These are phyloP conservation scores for Avahi laniger DNA, from an alignment of 2,797 vertebrate species.

Conservation along the genomic window DNA sequence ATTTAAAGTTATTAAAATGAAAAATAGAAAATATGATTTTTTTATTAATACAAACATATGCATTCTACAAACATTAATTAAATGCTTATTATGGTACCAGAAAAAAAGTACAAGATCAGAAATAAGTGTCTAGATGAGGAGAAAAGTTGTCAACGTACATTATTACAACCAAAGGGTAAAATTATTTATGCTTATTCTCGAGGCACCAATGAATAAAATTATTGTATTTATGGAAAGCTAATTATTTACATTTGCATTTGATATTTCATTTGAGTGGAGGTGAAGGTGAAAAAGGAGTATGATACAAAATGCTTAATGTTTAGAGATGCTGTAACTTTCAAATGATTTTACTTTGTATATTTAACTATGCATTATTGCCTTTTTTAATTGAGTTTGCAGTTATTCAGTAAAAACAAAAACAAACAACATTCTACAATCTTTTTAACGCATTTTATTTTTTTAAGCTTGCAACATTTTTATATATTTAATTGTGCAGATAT, in stretches of 20 bases:
- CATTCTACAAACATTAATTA: constrained; percentile 6
- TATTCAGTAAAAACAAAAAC: not conserved
- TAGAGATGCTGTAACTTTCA: not conserved
- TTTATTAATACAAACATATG: constrained; percentile 25
- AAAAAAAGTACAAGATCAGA: not conserved
- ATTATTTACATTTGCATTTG: constrained; percentile 22
- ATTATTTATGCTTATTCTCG: not conserved
- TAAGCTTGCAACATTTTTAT: not conserved
- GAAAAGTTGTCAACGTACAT: not conserved
- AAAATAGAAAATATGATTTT: not conserved
- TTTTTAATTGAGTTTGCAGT: not conserved
- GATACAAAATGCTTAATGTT: constrained; percentile 10
- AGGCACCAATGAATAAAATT: not conserved
- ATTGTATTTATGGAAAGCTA: not conserved
- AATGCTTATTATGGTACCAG: not conserved
- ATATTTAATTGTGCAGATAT: not conserved
- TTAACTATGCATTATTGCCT: not conserved
- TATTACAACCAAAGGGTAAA: not conserved
- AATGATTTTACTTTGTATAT: not conserved
- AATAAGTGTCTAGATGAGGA: not conserved
- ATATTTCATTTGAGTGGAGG: not conserved
- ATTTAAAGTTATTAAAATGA: not conserved
- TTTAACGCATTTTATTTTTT: not conserved
- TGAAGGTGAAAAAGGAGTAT: not conserved
- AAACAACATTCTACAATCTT: not conserved